These are phyloP conservation scores for Junco hyemalis DNA, from an alignment of 2,113 vertebrate species.

Conservation along the genomic window DNA sequence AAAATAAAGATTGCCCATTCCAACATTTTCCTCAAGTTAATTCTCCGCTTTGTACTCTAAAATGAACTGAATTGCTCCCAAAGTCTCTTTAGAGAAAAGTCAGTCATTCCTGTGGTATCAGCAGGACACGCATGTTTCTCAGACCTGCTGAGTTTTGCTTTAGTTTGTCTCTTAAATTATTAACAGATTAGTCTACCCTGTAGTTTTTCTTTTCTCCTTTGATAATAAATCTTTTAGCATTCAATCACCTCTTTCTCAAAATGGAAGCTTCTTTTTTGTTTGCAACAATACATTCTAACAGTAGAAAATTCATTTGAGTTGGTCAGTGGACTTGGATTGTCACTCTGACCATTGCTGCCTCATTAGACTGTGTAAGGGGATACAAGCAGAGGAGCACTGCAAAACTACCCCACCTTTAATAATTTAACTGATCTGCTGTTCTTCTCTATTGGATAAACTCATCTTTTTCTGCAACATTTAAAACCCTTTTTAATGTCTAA, in stretches of 20 bases:
- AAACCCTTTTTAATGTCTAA: background rate
- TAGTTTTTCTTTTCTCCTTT: background rate
- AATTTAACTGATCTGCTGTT: background rate
- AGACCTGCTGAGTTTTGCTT: background rate
- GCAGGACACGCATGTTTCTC: background rate
- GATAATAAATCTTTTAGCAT: background rate
- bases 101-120: background rate
- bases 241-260: background rate
- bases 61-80: background rate
- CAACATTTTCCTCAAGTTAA: background rate
- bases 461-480: background rate
- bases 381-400: background rate
- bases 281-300: background rate
- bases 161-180: background rate
- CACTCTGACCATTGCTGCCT: background rate
- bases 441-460: background rate
- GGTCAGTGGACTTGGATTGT: background rate
- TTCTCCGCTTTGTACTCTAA: background rate
- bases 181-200: background rate
- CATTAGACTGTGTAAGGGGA: background rate
- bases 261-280: background rate
- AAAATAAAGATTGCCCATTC: background rate
- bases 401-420: background rate
- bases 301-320: background rate
- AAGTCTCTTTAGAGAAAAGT: background rate